These are phyloP conservation scores for Cynoglossus semilaevis DNA, from an alignment of 2,113 vertebrate species.

Conservation along the genomic window DNA sequence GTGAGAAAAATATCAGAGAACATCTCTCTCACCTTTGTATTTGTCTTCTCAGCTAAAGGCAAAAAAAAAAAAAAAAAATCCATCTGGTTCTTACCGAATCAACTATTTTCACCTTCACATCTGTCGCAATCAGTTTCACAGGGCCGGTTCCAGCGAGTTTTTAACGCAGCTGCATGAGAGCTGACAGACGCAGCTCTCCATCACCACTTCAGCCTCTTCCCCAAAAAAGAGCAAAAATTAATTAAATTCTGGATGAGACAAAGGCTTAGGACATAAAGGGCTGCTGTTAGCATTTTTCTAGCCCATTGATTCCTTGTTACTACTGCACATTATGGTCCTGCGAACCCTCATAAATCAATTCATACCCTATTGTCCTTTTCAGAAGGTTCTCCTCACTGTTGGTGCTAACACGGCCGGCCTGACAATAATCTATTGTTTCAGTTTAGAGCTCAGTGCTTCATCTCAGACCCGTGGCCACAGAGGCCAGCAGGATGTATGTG, in stretches of 20 bases:
- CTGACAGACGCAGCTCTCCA: conserved; percentile 58
- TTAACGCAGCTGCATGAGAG: conserved; percentile 47
- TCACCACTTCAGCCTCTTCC: conserved; percentile 52
- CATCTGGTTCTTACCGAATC: conserved; percentile 6
- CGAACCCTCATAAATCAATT: conserved; percentile 81
- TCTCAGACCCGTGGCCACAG: conserved; percentile 56
- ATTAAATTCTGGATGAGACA: conserved; percentile 79
- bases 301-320: conserved; percentile 85
- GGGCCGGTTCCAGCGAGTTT: conserved; percentile 39
- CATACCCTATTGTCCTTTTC: conserved; percentile 77
- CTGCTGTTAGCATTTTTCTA: conserved; percentile 86
- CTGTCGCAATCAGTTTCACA: conserved; percentile 50
- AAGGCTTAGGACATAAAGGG: conserved; percentile 78
- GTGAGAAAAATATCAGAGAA: background rate
- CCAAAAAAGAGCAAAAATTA: conserved; percentile 73
- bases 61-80: background rate
- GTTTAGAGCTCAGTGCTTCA: conserved; percentile 67
- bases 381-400: conserved; percentile 69
- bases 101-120: conserved; percentile 38
- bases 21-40: conserved; percentile 27
- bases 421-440: conserved; percentile 81
- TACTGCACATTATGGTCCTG: conserved; percentile 79
- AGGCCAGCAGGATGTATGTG: conserved; percentile 65
- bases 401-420: conserved; percentile 68
- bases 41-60: conserved; percentile 16